These are phyloP conservation scores for Heteromormyrus szaboi DNA, from an alignment of 2,797 vertebrate species.

Conservation along the genomic window DNA sequence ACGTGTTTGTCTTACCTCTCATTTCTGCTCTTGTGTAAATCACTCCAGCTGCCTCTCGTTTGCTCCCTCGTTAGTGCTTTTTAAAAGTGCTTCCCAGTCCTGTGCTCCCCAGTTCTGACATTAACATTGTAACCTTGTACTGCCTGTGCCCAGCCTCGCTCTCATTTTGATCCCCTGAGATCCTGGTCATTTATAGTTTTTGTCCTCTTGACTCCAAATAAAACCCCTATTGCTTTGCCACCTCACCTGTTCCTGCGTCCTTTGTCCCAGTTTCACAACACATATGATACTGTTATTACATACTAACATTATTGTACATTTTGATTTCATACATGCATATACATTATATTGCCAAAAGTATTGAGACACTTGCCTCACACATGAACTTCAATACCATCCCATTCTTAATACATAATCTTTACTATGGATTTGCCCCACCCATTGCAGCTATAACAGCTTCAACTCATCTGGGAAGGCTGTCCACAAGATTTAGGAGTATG, in stretches of 20 bases:
- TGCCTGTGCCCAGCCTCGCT: not conserved
- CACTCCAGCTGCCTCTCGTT: not conserved
- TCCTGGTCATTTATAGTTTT: not conserved
- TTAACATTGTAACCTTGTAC: not conserved
- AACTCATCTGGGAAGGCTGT: not conserved
- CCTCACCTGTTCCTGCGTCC: not conserved
- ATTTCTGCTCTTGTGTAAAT: not conserved
- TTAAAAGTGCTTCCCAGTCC: not conserved
- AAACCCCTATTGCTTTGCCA: not conserved
- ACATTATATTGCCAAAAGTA: not conserved
- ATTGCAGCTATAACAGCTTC: not conserved
- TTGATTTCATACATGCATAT: not conserved
- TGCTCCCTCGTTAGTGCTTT: not conserved
- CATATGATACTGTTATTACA: not conserved
- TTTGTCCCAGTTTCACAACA: not conserved
- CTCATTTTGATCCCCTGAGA: not conserved
- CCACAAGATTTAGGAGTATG: not conserved
- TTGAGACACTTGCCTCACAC: not conserved
- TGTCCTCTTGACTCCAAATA: not conserved
- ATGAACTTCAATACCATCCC: too few relatives aligned
- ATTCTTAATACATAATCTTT: not conserved
- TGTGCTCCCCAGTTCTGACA: not conserved
- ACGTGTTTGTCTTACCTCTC: not conserved
- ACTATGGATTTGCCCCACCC: not conserved
- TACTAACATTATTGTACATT: not conserved